These are phyloP conservation scores for Pomacea maculata DNA, from an alignment of 1,140 invertebrate species.

Conservation along the genomic window DNA sequence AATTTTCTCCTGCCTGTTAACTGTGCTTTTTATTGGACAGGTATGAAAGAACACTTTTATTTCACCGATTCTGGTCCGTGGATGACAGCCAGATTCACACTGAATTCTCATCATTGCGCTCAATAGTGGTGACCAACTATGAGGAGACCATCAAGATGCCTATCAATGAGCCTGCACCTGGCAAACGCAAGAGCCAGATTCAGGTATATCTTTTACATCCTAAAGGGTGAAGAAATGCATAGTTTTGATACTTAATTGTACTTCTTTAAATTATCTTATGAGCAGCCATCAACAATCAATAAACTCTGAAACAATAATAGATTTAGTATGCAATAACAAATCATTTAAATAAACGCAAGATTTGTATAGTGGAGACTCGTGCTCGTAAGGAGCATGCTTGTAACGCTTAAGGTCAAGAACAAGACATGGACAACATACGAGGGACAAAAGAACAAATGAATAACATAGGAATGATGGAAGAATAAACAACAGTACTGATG, in stretches of 20 bases:
- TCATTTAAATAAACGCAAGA: too few species aligned
- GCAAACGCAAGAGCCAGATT: constrained; percentile 96
- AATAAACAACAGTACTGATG: too few species aligned
- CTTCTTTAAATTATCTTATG: constrained; percentile 1
- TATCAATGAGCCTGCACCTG: constrained; percentile 97
- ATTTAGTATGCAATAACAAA: too few species aligned
- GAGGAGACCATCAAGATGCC: constrained; percentile 99
- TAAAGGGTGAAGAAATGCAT: neutral
- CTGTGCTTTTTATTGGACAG: constrained; percentile 55
- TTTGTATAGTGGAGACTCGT: too few species aligned
- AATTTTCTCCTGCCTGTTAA: too few species aligned
- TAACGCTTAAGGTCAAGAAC: too few species aligned
- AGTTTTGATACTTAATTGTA: constrained; percentile 8
- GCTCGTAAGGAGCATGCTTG: too few species aligned
- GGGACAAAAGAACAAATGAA: too few species aligned
- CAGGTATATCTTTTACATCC: constrained; percentile 55
- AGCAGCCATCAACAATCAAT: neutral
- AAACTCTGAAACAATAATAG: too few species aligned
- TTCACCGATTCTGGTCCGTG: constrained; percentile 99
- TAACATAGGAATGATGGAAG: too few species aligned
- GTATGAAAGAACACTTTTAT: constrained; percentile 92
- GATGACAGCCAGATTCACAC: constrained; percentile 97
- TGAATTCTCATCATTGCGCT: constrained; percentile 93
- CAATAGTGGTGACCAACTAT: constrained; percentile 96
- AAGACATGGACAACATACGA: too few species aligned